Evolutionary conservation across 2,113 vertebrate genomes (phyloP).

Genomic region (Entelurus aequoreus): DNA sequence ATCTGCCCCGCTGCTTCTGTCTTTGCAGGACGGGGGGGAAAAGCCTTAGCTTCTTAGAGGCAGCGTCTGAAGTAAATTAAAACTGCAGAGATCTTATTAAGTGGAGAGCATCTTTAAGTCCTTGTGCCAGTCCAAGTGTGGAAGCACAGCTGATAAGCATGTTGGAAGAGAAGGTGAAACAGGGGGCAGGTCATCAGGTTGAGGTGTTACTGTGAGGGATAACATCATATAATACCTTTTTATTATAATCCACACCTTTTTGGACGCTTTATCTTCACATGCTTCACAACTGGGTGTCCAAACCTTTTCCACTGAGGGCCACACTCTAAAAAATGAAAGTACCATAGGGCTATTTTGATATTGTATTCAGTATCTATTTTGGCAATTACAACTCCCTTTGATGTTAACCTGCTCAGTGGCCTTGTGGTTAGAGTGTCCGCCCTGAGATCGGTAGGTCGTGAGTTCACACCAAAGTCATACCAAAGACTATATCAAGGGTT

Average conservation of each 20-base stretch:
- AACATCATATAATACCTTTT: not conserved
- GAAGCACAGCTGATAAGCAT: conserved; percentile 20
- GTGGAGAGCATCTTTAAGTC: conserved; percentile 34
- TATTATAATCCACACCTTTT: conserved; percentile 10
- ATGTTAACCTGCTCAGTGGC: no score
- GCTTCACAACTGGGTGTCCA: no score
- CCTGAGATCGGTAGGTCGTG: no score
- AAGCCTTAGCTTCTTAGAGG: conserved; percentile 35
- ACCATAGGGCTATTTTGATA: no score
- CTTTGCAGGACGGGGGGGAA: not conserved
- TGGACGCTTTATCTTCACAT: not conserved
- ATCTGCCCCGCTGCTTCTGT: conserved; percentile 34
- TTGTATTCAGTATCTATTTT: no score
- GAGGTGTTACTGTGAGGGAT: conserved; percentile 11
- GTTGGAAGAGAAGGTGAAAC: conserved; percentile 10
- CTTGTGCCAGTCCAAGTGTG: conserved; percentile 17
- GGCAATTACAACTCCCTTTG: no score
- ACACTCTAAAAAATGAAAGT: no score
- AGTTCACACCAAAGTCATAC: no score
- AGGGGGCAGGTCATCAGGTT: conserved; percentile 35
- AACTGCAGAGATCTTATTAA: conserved; percentile 22
- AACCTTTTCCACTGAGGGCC: no score
- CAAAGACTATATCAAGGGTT: no score
- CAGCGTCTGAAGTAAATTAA: conserved; percentile 26
- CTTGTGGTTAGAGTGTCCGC: no score